Evolutionary conservation across 2,888 invertebrate species (phyloP), one percentile per base, ranked within the genome.

Genomic region (Mechanitis mazaeus): DNA sequence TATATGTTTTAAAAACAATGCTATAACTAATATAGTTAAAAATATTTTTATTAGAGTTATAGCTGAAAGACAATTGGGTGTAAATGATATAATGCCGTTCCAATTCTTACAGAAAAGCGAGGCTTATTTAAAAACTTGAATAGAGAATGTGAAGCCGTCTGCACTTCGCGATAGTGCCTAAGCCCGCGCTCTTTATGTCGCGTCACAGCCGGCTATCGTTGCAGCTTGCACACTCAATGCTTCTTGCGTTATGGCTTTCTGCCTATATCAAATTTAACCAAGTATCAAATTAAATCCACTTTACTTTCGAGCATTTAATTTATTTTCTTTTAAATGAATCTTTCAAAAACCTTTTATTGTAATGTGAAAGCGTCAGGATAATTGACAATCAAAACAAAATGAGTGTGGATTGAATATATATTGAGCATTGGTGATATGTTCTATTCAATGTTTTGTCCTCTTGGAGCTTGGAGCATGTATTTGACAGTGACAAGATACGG

Each of bases 91-190:
- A 65, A 59, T 63, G 59, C 46, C 54, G 59, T 59, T 54, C 42
- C 64, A 60, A 64, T 64, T 64, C 58, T 66, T 64, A 55, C 56
- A 55, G 64, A 66, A 64, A 66, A 64, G 64, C 58, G 60, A 45
- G 64, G 61, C 61, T 64, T 64, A 64, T 65, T 65, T 65, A 59
- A 65, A 63, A 65, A 59, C 59, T 64, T 64, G 64, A 66, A 66
- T 66, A 47, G 53, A 57, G 61, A 66, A 66, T 54, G 65, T 62
- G 60, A 63, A 64, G 64, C 64, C 56, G 74, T 68, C 75, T 80
- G 76, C 71, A 68, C 70, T 68, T 63, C 53, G 65, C 71, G 79
- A 82, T 81, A 81, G 76, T 74, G 75, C 72, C 72, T 76, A 78
- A 81, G 79, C 78, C 67, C 56, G 66, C 64, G 64, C 61, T 62